These are phyloP conservation scores for Morone chrysops DNA, from an alignment of 2,113 vertebrate genomes.

Conservation along the genomic window DNA sequence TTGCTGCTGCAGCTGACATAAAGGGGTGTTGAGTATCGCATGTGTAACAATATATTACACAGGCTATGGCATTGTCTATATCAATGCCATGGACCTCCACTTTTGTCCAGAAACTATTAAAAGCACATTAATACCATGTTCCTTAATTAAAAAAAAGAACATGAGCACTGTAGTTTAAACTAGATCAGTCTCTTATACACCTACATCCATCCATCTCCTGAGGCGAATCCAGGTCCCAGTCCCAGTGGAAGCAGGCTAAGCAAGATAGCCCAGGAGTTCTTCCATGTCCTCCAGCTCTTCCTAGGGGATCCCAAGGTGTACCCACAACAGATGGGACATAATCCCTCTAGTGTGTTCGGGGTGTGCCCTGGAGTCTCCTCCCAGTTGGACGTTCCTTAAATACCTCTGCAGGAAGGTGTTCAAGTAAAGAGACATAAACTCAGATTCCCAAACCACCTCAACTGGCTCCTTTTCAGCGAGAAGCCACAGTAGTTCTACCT, in stretches of 20 bases:
- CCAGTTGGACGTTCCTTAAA: neutral
- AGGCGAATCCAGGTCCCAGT: neutral
- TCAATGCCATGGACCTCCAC: too few relatives aligned
- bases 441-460: neutral
- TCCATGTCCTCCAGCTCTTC: neutral
- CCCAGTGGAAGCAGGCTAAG: neutral
- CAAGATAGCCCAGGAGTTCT: neutral
- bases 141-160: neutral
- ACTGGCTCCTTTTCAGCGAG: neutral
- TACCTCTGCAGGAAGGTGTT: neutral
- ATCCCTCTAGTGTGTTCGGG: neutral
- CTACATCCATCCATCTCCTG: neutral
- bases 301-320: neutral
- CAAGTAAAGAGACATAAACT: neutral
- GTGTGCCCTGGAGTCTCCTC: neutral
- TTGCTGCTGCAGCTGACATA: slow-evolving; percentile 44
- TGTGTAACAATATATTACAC: neutral
- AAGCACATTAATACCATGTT: neutral
- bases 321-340: neutral
- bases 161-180: neutral
- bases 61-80: neutral
- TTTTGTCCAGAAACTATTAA: neutral
- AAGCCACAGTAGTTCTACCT: neutral
- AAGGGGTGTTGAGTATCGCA: neutral
- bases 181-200: neutral